These are phyloP conservation scores for Brachirus orientalis DNA, from an alignment of 2,113 vertebrate genomes.

Conservation along the genomic window DNA sequence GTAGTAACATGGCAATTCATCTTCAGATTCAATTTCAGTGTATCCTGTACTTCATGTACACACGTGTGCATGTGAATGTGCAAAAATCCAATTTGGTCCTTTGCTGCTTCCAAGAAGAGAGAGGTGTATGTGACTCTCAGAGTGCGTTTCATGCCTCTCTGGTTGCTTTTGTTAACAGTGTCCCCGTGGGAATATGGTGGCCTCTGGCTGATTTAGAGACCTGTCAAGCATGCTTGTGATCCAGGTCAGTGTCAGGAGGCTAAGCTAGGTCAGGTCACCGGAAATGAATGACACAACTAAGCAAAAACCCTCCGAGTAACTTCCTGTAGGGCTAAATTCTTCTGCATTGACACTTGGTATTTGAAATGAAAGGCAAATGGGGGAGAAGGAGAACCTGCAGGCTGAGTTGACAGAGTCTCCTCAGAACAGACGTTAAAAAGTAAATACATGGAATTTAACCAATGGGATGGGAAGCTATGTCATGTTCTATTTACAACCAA, in stretches of 20 bases:
- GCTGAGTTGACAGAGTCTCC: constrained; percentile 54
- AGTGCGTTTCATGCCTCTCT: constrained; percentile 8
- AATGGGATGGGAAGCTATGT: background rate
- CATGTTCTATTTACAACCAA: constrained; percentile 11
- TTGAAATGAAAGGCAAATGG: constrained; percentile 45
- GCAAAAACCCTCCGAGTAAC: constrained; percentile 17
- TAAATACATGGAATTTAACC: too few species aligned
- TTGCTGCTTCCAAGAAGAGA: constrained; percentile 34
- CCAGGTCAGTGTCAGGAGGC: constrained; percentile 35
- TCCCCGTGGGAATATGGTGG: constrained; percentile 49
- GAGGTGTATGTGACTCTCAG: constrained; percentile 18
- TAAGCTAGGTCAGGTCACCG: constrained; percentile 35
- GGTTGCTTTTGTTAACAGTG: constrained; percentile 54
- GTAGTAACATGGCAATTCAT: constrained; percentile 1
- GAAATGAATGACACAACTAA: constrained; percentile 36
- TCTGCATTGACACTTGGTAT: constrained; percentile 25
- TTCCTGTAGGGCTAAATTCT: constrained; percentile 21
- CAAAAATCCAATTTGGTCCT: background rate
- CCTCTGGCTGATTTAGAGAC: constrained; percentile 31
- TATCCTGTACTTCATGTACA: constrained; percentile 5
- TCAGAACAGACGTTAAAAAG: constrained; percentile 37
- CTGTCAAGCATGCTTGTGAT: constrained; percentile 38
- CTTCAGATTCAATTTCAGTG: constrained; percentile 18
- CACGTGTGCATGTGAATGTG: constrained; percentile 10
- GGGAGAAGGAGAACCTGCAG: constrained; percentile 34